These are phyloP conservation scores for Mungos mungo DNA, from an alignment of 2,113 vertebrate species.

Conservation along the genomic window DNA sequence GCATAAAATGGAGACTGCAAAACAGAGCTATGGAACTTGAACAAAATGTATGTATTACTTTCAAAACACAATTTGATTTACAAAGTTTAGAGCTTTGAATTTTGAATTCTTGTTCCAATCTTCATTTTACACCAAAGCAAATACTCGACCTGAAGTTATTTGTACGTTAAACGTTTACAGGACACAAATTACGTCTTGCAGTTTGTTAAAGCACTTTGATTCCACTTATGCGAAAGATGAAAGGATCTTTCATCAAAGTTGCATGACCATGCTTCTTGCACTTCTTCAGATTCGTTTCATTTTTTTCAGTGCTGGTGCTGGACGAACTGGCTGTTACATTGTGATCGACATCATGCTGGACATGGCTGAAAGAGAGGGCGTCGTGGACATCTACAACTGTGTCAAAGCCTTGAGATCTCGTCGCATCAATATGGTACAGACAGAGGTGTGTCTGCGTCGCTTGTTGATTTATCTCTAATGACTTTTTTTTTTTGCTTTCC, in stretches of 20 bases:
- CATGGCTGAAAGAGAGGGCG: constrained; percentile 98
- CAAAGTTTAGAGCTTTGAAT: neutral
- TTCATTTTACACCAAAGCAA: neutral
- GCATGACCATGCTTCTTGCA: neutral
- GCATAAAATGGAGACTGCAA: neutral
- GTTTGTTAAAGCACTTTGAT: neutral
- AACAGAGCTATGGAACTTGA: neutral
- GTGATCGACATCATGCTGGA: constrained; percentile 99
- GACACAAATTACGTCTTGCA: neutral
- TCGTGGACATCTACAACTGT: constrained; percentile 99
- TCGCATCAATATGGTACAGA: constrained; percentile 99
- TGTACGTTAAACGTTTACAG: neutral
- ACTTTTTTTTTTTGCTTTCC: neutral
- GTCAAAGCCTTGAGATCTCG: constrained; percentile 97
- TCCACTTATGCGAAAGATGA: neutral
- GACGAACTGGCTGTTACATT: constrained; percentile 97
- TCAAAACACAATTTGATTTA: neutral
- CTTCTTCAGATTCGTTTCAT: neutral
- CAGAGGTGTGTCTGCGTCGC: constrained; percentile 91
- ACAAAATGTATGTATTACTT: neutral
- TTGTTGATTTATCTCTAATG: constrained; percentile 37
- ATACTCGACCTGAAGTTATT: neutral
- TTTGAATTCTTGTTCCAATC: neutral
- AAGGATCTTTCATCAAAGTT: neutral
- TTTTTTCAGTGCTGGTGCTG: constrained; percentile 93